Conservation (phyloP, 92 coral and sea anemone species). For the Actinostola sp. region DNA sequence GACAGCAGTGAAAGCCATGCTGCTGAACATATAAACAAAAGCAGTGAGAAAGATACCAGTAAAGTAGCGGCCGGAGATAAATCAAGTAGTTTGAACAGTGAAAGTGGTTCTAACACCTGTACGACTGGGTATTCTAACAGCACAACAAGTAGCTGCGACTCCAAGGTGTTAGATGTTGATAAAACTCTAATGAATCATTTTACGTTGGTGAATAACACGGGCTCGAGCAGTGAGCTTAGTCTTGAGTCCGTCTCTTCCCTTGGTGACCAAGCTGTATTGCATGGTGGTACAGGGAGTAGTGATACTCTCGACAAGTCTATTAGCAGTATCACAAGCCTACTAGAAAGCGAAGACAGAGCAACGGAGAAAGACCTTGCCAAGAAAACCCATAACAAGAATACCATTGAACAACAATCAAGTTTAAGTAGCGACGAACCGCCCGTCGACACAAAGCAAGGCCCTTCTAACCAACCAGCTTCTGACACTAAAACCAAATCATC, state of each 20-base stretch:
- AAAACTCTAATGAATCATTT: conserved; percentile 23
- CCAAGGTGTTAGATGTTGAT: conserved; percentile 18
- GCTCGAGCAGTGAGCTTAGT: conserved; percentile 40
- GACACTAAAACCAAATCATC: neutral
- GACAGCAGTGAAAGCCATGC: neutral
- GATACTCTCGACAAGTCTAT: conserved; percentile 13
- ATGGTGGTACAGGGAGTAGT: neutral
- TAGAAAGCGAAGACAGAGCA: conserved; percentile 19
- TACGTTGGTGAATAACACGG: conserved; percentile 22
- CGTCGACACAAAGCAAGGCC: conserved; percentile 3
- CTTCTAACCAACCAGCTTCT: neutral
- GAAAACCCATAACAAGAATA: neutral
- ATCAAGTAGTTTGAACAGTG: neutral
- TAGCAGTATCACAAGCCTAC: conserved; percentile 22
- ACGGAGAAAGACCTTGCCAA: conserved; percentile 2
- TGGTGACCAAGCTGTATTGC: conserved; percentile 9
- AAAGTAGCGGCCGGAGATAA: conserved; percentile 1
- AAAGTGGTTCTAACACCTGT: conserved; percentile 4
- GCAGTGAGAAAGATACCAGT: neutral
- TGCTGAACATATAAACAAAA: neutral
- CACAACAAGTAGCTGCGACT: conserved; percentile 3
- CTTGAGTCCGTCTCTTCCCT: conserved; percentile 41
- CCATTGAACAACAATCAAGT: conserved; percentile 37
- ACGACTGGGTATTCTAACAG: conserved; percentile 10
- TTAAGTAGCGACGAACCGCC: conserved; percentile 32